These are phyloP conservation scores for Listrodromus nycthemerus DNA, from an alignment of 2,888 invertebrate genomes.

Conservation along the genomic window DNA sequence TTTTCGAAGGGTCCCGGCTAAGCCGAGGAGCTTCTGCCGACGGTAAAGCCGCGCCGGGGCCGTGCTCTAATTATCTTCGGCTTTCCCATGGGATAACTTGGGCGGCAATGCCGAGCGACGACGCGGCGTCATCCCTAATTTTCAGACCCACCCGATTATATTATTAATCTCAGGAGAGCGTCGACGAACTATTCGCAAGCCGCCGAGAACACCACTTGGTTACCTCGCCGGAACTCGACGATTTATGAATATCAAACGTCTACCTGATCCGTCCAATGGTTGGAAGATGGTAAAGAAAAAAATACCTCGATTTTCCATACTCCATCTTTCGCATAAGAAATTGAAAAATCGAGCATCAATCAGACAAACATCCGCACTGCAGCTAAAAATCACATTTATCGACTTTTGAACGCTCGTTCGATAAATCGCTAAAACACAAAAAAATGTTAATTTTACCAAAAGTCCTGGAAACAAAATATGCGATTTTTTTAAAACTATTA, in stretches of 20 bases:
- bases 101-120: slow-evolving; percentile 67
- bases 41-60: slow-evolving; percentile 49
- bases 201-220: not conserved
- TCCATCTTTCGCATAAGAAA: too few relatives aligned
- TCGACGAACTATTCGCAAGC: slow-evolving; percentile 7
- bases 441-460: too few relatives aligned
- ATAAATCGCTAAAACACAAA: too few relatives aligned
- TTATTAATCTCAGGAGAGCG: slow-evolving; percentile 75
- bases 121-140: slow-evolving; percentile 77
- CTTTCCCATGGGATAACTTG: slow-evolving; percentile 63
- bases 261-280: not conserved
- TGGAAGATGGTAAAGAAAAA: not conserved
- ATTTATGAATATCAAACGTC: not conserved
- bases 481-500: too few relatives aligned
- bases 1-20: slow-evolving; percentile 46
- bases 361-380: too few relatives aligned
- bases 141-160: slow-evolving; percentile 74
- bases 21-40: slow-evolving; percentile 51
- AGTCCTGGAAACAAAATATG: too few relatives aligned
- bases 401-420: too few relatives aligned
- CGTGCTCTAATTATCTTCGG: slow-evolving; percentile 76
- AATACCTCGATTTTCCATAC: not conserved
- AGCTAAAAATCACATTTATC: too few relatives aligned
- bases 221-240: not conserved
- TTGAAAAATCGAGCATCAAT: too few relatives aligned